Evolutionary conservation across 2,113 vertebrate genomes (phyloP), one percentile per base, ranked within the genome.

Genomic region (Rattus rattus): DNA sequence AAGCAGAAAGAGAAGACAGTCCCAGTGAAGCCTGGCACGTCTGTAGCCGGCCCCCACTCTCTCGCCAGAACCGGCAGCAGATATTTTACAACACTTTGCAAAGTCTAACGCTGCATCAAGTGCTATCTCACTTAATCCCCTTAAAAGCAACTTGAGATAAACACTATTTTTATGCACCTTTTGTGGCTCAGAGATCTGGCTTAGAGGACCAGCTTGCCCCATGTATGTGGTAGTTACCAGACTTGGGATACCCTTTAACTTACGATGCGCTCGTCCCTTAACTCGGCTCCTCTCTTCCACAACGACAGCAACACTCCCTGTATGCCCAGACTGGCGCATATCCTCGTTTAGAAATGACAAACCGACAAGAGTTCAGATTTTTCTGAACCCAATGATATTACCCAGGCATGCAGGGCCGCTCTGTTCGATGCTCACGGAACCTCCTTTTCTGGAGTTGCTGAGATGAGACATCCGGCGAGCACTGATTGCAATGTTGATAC

Each of bases 271-370:
- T 11, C 2, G 33, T 72, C 20, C 24, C 33, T 26, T 2, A 24
- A 9, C 12, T 88, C 80, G 54, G 1, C 16, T 89, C 76, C 11
- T 72, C n/a, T 73, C 30, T 72, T 47, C 65, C 33, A 73, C 43
- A 77, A 19, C n/a, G 43, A 43, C 43, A 26, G 76, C 36, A 7
- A 7, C 12, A n/a, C 77, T 16, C 12, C 26, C n/a, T 17, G 90
- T 47, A 56, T 47, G 11, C 28, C 17, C 39, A 30, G 67, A 63
- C 70, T 85, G 26, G 39, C 72, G 20, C 4, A 56, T 26, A 36
- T 24, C 56, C 14, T 79, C 7, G 22, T 91, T 81, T 96, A 86
- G 36, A 89, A 85, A 95, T 43, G 92, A 88, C 79, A 39, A 24
- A 43, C 2, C 10, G 52, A 67, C 69, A 69, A 47, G 5, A 47